Evolutionary conservation across 2,797 vertebrate genomes (phyloP).

Genomic region (Sebastes dallii): DNA sequence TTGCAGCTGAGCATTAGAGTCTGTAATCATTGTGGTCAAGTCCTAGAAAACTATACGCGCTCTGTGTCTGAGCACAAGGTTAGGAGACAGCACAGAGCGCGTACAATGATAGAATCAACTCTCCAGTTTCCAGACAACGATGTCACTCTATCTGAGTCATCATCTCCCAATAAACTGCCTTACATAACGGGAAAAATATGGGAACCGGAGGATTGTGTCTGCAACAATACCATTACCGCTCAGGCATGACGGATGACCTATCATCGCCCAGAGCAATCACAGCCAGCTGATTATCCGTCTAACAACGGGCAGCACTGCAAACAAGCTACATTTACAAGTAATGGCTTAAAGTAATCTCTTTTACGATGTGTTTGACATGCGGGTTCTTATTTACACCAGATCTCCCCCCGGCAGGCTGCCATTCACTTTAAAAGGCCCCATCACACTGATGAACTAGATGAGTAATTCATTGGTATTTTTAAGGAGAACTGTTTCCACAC

Average conservation of each 20-base stretch:
- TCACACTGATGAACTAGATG: conserved; percentile 11
- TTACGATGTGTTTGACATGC: conserved; percentile 33
- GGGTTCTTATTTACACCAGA: conserved; percentile 6
- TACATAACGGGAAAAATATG: conserved; percentile 61
- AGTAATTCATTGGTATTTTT: conserved; percentile 27
- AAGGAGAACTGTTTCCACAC: conserved; percentile 17
- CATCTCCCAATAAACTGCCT: conserved; percentile 54
- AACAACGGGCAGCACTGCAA: conserved; percentile 14
- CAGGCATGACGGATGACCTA: conserved; percentile 46
- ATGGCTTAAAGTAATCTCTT: conserved; percentile 3
- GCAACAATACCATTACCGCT: conserved; percentile 45
- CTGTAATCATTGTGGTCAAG: conserved; percentile 58
- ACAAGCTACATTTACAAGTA: conserved; percentile 19
- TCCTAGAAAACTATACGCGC: conserved; percentile 44
- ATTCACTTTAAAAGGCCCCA: conserved; percentile 5
- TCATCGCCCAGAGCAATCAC: conserved; percentile 25
- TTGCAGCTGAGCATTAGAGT: conserved; percentile 58
- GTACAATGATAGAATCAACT: conserved; percentile 38
- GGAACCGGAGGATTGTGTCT: conserved; percentile 36
- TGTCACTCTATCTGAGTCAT: conserved; percentile 65
- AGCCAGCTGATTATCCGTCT: conserved; percentile 29
- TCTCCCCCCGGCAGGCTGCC: background rate
- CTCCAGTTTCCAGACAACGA: conserved; percentile 50
- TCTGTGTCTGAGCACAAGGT: conserved; percentile 33
- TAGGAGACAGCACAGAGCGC: conserved; percentile 25